A percentile compares a stretch with the other conserved stretches of the same genome.
Evolutionary conservation across 2,113 vertebrate species (phyloP).

Genomic region (Danio rerio): DNA sequence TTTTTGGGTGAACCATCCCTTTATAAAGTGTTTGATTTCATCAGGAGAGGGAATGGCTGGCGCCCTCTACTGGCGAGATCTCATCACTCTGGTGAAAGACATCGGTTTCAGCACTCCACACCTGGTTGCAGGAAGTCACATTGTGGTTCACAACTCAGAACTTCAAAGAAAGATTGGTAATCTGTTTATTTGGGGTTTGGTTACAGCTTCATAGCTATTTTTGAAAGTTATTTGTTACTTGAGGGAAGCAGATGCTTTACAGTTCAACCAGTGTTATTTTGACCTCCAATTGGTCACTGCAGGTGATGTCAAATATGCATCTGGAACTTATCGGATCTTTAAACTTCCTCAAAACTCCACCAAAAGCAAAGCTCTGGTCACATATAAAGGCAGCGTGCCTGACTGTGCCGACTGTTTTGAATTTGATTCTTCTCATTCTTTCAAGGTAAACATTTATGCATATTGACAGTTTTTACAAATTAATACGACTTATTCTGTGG

Average conservation of each 20-base stretch:
- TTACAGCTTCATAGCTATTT: neutral
- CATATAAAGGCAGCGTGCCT: conserved; percentile 70
- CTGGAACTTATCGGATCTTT: conserved; percentile 74
- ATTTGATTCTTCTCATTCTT: conserved; percentile 71
- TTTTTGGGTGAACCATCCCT: no score
- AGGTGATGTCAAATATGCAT: conserved; percentile 73
- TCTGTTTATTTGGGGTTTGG: neutral
- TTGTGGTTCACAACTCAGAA: conserved; percentile 68
- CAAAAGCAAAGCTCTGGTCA: conserved; percentile 58
- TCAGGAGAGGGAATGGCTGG: conserved; percentile 76
- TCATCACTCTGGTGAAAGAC: conserved; percentile 67
- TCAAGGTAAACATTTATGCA: conserved; percentile 67
- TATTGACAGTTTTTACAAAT: neutral
- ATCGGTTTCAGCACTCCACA: conserved; percentile 72
- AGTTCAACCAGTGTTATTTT: neutral
- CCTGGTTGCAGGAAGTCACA: conserved; percentile 68
- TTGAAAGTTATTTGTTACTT: no score
- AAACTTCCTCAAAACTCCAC: conserved; percentile 65
- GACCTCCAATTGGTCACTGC: neutral
- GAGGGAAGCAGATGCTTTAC: neutral
- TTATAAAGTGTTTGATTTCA: neutral
- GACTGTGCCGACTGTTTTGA: conserved; percentile 67
- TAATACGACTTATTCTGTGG: neutral
- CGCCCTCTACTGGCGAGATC: conserved; percentile 71
- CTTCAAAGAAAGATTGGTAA: conserved; percentile 74